Evolutionary conservation across 2,888 invertebrate species (phyloP).

Genomic region (Agrilus biguttatus): DNA sequence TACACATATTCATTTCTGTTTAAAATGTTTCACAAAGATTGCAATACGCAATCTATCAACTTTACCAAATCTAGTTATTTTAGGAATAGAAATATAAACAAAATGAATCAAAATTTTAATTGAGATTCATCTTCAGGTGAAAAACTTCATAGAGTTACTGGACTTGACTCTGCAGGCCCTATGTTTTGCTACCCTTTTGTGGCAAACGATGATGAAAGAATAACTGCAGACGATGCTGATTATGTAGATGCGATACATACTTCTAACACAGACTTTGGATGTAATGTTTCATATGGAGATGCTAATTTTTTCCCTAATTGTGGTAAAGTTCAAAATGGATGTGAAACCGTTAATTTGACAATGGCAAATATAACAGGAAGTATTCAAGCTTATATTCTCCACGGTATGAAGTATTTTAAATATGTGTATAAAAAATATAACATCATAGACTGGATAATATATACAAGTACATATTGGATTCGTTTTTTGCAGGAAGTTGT

Average conservation of each 20-base stretch:
- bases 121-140: no score
- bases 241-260: constrained; percentile 8
- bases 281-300: neutral
- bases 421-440: neutral
- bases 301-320: constrained; percentile 6
- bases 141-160: neutral
- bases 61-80: no score
- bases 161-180: neutral
- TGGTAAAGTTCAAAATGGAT: constrained; percentile 6
- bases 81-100: no score
- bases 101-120: no score
- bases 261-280: constrained; percentile 5
- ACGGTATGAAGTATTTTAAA: neutral
- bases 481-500: neutral
- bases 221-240: constrained; percentile 3
- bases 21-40: no score
- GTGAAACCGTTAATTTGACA: neutral
- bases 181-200: neutral
- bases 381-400: neutral
- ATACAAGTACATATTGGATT: no score
- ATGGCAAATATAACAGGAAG: neutral
- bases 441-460: no score
- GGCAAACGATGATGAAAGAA: neutral
- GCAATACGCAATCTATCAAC: no score
- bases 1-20: no score